These are phyloP conservation scores for Petromus typicus DNA, from an alignment of 2,113 vertebrate genomes.

Conservation along the genomic window DNA sequence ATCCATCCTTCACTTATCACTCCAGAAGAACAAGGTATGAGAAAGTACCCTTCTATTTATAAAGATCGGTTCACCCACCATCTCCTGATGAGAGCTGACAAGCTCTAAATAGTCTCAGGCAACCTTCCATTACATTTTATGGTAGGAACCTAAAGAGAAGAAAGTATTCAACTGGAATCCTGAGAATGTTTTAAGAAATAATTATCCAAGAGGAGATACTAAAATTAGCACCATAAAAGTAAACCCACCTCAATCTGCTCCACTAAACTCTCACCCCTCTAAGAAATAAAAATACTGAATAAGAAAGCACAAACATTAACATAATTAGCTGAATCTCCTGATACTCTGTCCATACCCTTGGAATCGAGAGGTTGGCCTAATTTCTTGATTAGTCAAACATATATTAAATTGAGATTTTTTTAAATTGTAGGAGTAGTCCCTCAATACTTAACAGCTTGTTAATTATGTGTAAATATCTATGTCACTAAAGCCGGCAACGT, in stretches of 20 bases:
- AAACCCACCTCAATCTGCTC: not conserved
- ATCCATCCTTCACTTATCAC: conserved; percentile 54
- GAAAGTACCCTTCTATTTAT: conserved; percentile 52
- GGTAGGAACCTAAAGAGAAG: conserved; percentile 49
- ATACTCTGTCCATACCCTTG: conserved; percentile 43
- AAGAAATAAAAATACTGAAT: conserved; percentile 26
- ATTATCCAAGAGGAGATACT: conserved; percentile 59
- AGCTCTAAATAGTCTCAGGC: conserved; percentile 56
- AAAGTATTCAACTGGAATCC: conserved; percentile 50
- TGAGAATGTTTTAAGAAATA: conserved; percentile 65
- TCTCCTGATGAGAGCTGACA: conserved; percentile 64
- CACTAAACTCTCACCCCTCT: not conserved
- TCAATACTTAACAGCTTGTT: conserved; percentile 78
- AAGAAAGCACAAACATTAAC: conserved; percentile 30
- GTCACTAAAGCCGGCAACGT: conserved; percentile 72
- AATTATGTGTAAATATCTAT: conserved; percentile 73
- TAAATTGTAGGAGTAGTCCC: conserved; percentile 69
- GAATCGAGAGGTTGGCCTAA: conserved; percentile 52
- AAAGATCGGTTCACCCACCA: conserved; percentile 53
- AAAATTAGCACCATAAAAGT: conserved; percentile 44
- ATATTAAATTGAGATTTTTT: conserved; percentile 51
- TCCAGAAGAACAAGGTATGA: conserved; percentile 36
- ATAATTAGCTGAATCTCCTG: conserved; percentile 50
- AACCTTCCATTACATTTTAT: conserved; percentile 59
- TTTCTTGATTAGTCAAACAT: conserved; percentile 65